Conservation (phyloP, 2,113 vertebrate genomes). For the Opisthocomus hoazin region DNA sequence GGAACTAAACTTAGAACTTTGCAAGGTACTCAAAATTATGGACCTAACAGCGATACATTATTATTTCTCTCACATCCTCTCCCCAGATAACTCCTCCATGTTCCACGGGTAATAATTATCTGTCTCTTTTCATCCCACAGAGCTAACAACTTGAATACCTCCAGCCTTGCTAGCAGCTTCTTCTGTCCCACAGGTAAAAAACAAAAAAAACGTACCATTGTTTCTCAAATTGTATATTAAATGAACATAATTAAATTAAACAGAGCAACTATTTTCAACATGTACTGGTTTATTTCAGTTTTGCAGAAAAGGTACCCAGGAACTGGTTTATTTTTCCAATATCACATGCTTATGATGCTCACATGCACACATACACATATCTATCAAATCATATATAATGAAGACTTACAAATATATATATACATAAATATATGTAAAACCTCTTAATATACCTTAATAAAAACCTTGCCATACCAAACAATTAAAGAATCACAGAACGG, state of each 20-base stretch:
- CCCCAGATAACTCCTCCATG: not conserved
- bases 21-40: not conserved
- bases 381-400: not conserved
- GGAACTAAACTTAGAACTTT: not conserved
- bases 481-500: too few species aligned
- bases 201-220: not conserved
- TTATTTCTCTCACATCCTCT: conserved; percentile 15
- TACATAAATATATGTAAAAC: not conserved
- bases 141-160: conserved; percentile 1
- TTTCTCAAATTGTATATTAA: not conserved
- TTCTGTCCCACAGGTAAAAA: not conserved
- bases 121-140: conserved; percentile 29
- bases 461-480: not conserved
- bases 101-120: conserved; percentile 43
- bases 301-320: not conserved
- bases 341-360: not conserved
- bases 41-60: not conserved
- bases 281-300: not conserved
- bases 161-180: not conserved
- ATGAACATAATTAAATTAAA: conserved; percentile 3
- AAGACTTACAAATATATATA: not conserved
- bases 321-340: not conserved
- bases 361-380: not conserved
- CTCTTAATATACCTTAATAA: not conserved
- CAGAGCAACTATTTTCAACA: not conserved